Evolutionary conservation across 1,140 invertebrate species (phyloP).

Genomic region (Theocolax elegans): DNA sequence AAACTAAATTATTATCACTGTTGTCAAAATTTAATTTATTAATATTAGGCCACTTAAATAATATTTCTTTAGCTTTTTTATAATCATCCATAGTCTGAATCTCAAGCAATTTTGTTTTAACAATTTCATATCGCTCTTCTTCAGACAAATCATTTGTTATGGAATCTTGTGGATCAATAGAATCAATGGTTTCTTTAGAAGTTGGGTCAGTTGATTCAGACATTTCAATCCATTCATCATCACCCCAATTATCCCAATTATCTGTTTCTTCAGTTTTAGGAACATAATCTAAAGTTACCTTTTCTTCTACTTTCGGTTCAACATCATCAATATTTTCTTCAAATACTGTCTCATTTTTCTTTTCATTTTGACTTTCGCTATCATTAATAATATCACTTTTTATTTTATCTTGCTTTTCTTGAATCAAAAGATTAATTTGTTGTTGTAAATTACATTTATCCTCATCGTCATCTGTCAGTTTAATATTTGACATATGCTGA

Average conservation of each 20-base stretch:
- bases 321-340: conserved; percentile 21
- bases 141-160: conserved; percentile 45
- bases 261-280: not conserved
- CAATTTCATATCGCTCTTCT: conserved; percentile 53
- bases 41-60: conserved; percentile 55
- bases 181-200: not conserved
- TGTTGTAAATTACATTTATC: conserved; percentile 44
- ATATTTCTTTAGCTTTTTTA: conserved; percentile 49
- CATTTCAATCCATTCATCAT: conserved; percentile 30
- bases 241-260: conserved; percentile 35
- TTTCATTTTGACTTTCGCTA: not conserved
- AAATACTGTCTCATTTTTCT: not conserved
- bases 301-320: conserved; percentile 21
- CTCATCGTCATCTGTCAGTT: conserved; percentile 42
- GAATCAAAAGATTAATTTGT: conserved; percentile 22
- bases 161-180: not conserved
- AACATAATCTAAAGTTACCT: conserved; percentile 8
- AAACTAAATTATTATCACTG: conserved; percentile 49
- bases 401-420: not conserved
- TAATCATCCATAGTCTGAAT: conserved; percentile 53
- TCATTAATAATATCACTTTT: not conserved
- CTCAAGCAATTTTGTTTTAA: conserved; percentile 49
- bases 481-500: conserved; percentile 40
- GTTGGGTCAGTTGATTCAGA: conserved; percentile 5
- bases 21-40: conserved; percentile 18